Evolutionary conservation across 2,797 vertebrate genomes (phyloP), one percentile per base, ranked within the genome.

Genomic region (Catamblyrhynchus diadema): DNA sequence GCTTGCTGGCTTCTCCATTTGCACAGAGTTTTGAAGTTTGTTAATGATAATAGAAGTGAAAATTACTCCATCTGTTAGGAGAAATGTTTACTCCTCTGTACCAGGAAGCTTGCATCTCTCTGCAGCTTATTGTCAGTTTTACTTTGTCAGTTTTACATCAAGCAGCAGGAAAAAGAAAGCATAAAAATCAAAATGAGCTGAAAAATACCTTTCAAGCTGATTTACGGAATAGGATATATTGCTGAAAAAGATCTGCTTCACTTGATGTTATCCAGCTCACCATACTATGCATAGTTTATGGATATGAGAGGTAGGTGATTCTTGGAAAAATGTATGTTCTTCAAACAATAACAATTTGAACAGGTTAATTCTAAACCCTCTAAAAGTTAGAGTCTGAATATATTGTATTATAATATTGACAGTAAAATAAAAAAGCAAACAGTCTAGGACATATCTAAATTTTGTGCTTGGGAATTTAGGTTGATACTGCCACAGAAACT

Each of bases 71-170:
- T 96, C 92, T 96, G 94, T 90, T 96, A 96, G 78, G 53, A 95
- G 75, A 75, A 94, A 95, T 93, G 70, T 94, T 96, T 95, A 83
- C 88, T 93, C 54, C 83, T 88, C 69, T 81, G 35, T 86, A 91
- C 25, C 25, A 73, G 62, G 80, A 88, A 93, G 81, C 66, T 91
- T 91, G 77, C 51, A 70, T 88, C 72, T 90, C 77, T 86, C 70
- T 91, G 41, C 54, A 91, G 79, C 59, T 94, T 90, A 79, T 96
- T 94, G 94, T 93, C 86, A 75, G 81, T 91, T 94, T 90, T 88
- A 92, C 91, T 95, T 92, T 94, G 93, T 92, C 95, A 93, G 66
- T 96, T 96, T 95, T 95, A 90, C 79, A 86, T 95, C 94, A 91
- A 95, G 75, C 96, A 94, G 94, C 84, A 86, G 95, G 89, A 72